Evolutionary conservation across 2,888 invertebrate species (phyloP), one percentile per base, ranked within the genome.

Genomic region (Parnassius smintheus): DNA sequence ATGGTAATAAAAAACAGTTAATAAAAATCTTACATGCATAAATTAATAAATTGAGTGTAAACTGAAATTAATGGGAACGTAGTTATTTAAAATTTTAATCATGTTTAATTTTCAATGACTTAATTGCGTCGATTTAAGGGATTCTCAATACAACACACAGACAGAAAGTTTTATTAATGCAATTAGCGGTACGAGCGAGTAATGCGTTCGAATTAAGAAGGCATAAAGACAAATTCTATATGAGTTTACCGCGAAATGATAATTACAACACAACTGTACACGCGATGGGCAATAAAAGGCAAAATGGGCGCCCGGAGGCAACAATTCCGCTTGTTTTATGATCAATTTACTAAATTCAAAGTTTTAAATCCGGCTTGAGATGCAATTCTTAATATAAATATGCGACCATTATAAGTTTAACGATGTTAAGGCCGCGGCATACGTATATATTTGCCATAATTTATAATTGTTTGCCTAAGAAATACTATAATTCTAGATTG

Each of bases 261-360:
- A 65, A 67, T 67, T 62, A 66, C 60, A 50, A 59, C 65, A 66
- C 59, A 67, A 63, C 60, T 64, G 64, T 64, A 56, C 60, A 60
- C 60, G 59, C 60, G 22, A 45, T 49, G 59, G 56, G 64, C 53
- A 56, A 49, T 64, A 60, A 64, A 64, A 53, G 48, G n/a, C 35
- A 48, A 41, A 62, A 67, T 63, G 59, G 56, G 57, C 49, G 53
- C 61, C 57, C 53, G 65, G 59, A 65, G 63, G 61, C 64, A 66
- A 61, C 62, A 63, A 67, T 72, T 66, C 71, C 57, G 56, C 61
- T 61, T 59, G 65, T 59, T 74, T 83, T 78, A 83, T 75, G 83
- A 77, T 69, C 81, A 81, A 80, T 81, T 80, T 73, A 72, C 70
- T 71, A 67, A 71, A 74, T 75, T 70, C 66, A 63, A 74, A 70